phyloP scores from a whole-genome alignment of 2,113 vertebrate species.

The Aegithalos caudatus region DNA sequence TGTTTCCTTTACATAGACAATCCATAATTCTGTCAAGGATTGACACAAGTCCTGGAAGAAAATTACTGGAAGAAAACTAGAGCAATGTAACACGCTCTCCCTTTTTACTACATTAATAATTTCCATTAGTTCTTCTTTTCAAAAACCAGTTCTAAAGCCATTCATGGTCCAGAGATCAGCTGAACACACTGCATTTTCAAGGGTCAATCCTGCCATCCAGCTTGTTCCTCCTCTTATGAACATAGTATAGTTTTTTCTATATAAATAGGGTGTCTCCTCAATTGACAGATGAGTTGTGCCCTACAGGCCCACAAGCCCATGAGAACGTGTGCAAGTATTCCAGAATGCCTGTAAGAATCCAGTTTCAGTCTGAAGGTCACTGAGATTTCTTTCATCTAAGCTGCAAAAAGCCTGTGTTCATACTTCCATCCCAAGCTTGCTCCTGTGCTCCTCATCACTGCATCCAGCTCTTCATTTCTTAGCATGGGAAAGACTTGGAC shows the following conservation, averaged over 20 bases:
- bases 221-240: neutral
- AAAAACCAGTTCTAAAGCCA: neutral
- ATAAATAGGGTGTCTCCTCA: neutral
- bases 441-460: neutral
- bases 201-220: neutral
- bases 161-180: neutral
- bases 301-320: neutral
- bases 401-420: neutral
- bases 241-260: neutral
- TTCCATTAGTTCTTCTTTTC: neutral
- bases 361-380: neutral
- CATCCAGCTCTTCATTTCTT: neutral
- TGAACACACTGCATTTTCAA: neutral
- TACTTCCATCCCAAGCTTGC: neutral
- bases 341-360: neutral
- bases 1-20: neutral
- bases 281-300: neutral
- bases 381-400: neutral
- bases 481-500: neutral
- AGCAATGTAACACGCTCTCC: neutral
- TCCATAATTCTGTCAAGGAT: neutral
- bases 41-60: neutral
- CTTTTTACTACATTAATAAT: neutral
- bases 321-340: neutral
- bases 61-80: neutral